A percentile compares a stretch with the other conserved stretches of the same genome.
These are phyloP conservation scores for Ginglymostoma cirratum DNA, from an alignment of 2,113 vertebrate species.

Conservation along the genomic window DNA sequence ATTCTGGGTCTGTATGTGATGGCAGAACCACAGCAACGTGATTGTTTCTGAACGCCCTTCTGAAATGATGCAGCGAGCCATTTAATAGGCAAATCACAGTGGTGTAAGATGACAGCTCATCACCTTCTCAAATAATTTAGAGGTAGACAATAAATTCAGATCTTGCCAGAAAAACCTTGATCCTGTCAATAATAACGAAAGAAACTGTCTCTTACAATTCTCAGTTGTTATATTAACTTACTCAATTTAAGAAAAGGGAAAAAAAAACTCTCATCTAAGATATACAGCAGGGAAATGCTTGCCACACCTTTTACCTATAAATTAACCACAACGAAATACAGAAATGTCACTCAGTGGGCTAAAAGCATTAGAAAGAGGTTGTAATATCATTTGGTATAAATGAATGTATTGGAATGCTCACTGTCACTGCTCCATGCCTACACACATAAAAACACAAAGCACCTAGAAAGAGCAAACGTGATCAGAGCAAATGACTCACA, in stretches of 20 bases:
- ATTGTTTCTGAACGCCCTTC: too few species aligned
- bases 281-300: too few species aligned
- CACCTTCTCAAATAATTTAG: background rate
- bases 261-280: background rate
- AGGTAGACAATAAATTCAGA: background rate
- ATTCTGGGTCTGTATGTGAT: too few species aligned
- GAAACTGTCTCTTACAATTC: background rate
- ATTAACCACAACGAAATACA: background rate
- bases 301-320: background rate
- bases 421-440: background rate
- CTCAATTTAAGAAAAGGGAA: background rate
- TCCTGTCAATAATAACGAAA: background rate
- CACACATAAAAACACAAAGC: background rate
- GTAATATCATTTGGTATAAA: background rate
- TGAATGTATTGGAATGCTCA: slow-evolving; percentile 21
- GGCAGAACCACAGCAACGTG: too few species aligned
- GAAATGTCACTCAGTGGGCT: background rate
- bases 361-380: background rate
- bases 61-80: background rate
- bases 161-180: background rate
- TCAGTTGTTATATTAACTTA: background rate
- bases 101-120: background rate
- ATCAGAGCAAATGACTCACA: slow-evolving; percentile 31
- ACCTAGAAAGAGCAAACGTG: slow-evolving; percentile 15
- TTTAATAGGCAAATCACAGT: background rate